These are phyloP conservation scores for Athalia cordata DNA, from an alignment of 2,888 invertebrate genomes.

Conservation along the genomic window DNA sequence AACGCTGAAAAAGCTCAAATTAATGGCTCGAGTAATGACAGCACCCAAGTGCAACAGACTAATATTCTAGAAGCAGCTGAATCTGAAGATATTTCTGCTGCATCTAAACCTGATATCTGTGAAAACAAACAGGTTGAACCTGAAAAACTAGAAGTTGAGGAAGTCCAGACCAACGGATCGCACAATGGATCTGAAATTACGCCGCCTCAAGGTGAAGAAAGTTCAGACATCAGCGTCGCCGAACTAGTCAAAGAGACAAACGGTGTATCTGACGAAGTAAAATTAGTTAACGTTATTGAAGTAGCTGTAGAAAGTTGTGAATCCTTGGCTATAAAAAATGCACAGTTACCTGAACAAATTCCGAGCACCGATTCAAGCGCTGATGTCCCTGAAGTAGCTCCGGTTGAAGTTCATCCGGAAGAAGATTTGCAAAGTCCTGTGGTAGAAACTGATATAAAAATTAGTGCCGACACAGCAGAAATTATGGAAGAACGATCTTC, in stretches of 20 bases:
- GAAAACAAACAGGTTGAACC: neutral
- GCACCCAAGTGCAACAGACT: neutral
- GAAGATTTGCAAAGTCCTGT: neutral
- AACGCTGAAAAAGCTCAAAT: no score
- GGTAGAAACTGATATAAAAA: neutral
- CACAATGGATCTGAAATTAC: neutral
- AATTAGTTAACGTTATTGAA: neutral
- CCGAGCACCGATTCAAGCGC: neutral
- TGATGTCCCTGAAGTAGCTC: neutral
- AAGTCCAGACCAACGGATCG: neutral
- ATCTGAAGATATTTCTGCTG: neutral
- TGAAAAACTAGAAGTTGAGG: neutral
- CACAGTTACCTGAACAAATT: neutral
- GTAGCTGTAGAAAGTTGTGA: neutral
- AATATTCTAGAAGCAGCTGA: neutral
- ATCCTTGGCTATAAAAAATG: neutral
- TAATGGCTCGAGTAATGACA: neutral
- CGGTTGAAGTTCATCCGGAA: neutral
- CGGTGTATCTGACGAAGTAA: neutral
- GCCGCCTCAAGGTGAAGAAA: neutral
- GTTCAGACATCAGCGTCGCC: neutral
- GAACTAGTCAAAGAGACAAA: neutral
- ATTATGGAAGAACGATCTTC: neutral
- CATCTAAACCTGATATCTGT: neutral
- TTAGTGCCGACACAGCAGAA: neutral